phyloP scores from a whole-genome alignment of 2,888 invertebrate species.

The Bimastos eiseni region DNA sequence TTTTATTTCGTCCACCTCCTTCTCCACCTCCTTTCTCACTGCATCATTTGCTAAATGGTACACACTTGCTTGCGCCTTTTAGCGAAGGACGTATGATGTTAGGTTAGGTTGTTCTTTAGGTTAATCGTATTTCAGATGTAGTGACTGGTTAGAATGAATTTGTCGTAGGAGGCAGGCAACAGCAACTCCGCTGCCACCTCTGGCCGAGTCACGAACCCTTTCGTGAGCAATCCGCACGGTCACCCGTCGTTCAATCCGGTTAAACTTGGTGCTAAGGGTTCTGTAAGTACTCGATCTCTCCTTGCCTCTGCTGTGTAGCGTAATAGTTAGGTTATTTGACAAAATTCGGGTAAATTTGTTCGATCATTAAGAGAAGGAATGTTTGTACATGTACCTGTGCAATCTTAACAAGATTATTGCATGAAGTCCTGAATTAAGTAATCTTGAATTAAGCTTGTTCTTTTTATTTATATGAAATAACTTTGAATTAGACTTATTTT shows the following conservation, averaged over 20 bases:
- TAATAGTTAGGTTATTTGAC: neutral
- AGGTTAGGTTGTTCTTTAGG: neutral
- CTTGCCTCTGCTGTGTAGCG: neutral
- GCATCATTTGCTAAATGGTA: too few relatives aligned
- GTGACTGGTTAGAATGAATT: neutral
- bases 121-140: neutral
- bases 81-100: too few relatives aligned
- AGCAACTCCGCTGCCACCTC: neutral
- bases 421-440: neutral
- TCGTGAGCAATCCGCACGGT: conserved; percentile 34
- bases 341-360: neutral
- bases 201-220: conserved; percentile 29
- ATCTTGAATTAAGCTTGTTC: neutral
- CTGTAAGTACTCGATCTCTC: conserved; percentile 8
- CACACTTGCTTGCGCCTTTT: too few relatives aligned
- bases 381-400: neutral
- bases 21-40: too few relatives aligned
- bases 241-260: conserved; percentile 33
- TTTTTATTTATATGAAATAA: neutral
- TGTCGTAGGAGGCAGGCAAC: neutral
- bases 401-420: neutral
- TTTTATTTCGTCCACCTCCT: too few relatives aligned
- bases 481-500: too few relatives aligned
- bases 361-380: neutral
- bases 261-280: conserved; percentile 30